phyloP scores from a whole-genome alignment of 2,113 vertebrate species.

The Danio rerio region DNA sequence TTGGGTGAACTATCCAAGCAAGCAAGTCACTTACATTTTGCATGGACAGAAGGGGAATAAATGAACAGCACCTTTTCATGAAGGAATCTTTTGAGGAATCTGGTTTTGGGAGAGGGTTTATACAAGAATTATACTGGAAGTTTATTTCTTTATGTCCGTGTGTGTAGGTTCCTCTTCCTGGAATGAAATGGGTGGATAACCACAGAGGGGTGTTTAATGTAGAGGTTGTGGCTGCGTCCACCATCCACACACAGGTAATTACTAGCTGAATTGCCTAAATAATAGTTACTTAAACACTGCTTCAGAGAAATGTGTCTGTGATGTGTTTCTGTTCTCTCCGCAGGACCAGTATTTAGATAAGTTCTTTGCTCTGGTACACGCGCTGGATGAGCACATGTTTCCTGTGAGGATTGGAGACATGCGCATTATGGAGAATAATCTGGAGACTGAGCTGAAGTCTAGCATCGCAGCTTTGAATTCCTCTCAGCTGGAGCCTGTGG shows the following conservation, averaged over 20 bases:
- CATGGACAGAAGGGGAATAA: too few species aligned
- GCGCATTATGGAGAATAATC: conserved; percentile 98
- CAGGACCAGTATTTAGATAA: conserved; percentile 98
- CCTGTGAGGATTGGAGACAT: conserved; percentile 97
- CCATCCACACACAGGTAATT: conserved; percentile 93
- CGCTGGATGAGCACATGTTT: conserved; percentile 98
- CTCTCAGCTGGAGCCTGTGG: conserved; percentile 94
- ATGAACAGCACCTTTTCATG: too few species aligned
- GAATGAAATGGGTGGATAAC: conserved; percentile 99
- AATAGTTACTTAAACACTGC: not conserved
- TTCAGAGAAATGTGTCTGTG: conserved; percentile 2
- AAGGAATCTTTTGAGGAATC: too few species aligned
- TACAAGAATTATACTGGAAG: not conserved
- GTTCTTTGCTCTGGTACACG: conserved; percentile 97
- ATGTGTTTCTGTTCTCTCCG: conserved; percentile 26
- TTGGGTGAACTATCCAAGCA: too few species aligned
- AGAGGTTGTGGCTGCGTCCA: conserved; percentile 90
- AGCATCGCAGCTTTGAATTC: conserved; percentile 93
- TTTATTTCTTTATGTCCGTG: not conserved
- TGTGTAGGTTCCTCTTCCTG: conserved; percentile 91
- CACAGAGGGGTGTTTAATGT: conserved; percentile 98
- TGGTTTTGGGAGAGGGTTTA: too few species aligned
- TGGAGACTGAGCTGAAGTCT: conserved; percentile 94
- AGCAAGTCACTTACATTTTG: too few species aligned
- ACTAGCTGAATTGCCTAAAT: not conserved